These are phyloP conservation scores for Orthosia incerta DNA, from an alignment of 2,888 invertebrate species.

Conservation along the genomic window DNA sequence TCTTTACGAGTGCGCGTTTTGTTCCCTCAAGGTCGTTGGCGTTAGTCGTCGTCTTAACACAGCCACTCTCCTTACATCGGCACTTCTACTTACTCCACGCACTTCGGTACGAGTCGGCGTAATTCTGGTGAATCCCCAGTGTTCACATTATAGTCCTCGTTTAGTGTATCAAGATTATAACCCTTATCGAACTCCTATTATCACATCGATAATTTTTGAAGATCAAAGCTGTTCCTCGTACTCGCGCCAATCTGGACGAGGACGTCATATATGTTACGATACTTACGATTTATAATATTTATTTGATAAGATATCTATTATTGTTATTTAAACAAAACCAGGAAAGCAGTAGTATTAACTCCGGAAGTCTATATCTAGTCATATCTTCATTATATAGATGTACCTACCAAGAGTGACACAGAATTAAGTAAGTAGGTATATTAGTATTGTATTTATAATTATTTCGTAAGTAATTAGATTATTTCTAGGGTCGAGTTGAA, in stretches of 20 bases:
- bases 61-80: no score
- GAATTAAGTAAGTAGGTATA: neutral
- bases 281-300: constrained; percentile 51
- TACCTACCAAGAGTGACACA: neutral
- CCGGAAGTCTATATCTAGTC: constrained; percentile 25
- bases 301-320: constrained; percentile 43
- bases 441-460: neutral
- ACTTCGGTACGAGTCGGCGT: neutral
- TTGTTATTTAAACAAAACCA: constrained; percentile 13
- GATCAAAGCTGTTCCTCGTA: constrained; percentile 78
- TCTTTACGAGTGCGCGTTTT: no score
- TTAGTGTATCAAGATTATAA: constrained; percentile 42
- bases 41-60: no score
- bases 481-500: neutral
- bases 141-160: constrained; percentile 7
- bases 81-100: no score
- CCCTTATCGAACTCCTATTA: constrained; percentile 47
- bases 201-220: constrained; percentile 55
- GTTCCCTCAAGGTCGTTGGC: no score
- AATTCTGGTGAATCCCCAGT: constrained; percentile 48
- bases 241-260: constrained; percentile 68
- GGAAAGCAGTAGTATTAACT: constrained; percentile 20
- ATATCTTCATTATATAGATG: neutral
- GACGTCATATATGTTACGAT: constrained; percentile 43
- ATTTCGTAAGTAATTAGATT: constrained; percentile 4